Conservation (phyloP, 2,797 vertebrate genomes). For the Urophycis tenuis region DNA sequence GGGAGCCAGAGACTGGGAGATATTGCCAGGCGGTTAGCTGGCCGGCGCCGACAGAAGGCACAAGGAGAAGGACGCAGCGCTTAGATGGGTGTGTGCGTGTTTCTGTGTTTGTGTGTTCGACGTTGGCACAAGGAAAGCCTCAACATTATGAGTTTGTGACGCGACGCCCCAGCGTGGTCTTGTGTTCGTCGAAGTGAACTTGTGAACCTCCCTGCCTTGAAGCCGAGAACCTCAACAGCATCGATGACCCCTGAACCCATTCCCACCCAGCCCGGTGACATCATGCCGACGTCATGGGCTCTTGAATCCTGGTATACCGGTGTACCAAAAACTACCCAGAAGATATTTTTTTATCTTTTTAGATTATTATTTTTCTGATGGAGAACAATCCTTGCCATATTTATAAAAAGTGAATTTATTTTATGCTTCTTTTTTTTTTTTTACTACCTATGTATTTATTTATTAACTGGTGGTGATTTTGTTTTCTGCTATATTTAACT, state of each 20-base stretch:
- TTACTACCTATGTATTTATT: constrained; percentile 11
- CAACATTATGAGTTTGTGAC: constrained; percentile 20
- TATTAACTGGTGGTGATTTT: constrained; percentile 2
- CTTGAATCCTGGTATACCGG: constrained; percentile 10
- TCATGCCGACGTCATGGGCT: neutral
- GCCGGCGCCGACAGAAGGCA: neutral
- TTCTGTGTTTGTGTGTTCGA: neutral
- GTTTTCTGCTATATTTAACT: constrained; percentile 7
- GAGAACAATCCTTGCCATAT: constrained; percentile 17
- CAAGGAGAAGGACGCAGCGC: neutral
- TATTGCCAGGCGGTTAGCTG: neutral
- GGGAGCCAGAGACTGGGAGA: too few relatives aligned
- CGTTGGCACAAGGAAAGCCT: neutral
- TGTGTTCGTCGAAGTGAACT: constrained; percentile 34
- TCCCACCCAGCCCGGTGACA: constrained; percentile 7
- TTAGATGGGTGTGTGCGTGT: constrained; percentile 8
- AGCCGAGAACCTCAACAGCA: constrained; percentile 12
- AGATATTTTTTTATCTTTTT: neutral
- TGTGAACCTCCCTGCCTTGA: constrained; percentile 40
- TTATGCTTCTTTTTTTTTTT: constrained; percentile 24
- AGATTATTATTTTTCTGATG: neutral
- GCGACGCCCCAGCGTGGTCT: constrained; percentile 32
- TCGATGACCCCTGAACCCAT: neutral
- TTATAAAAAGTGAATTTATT: constrained; percentile 20
- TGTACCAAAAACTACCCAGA: constrained; percentile 16